A percentile compares a stretch with the other conserved stretches of the same genome.
phyloP scores from a whole-genome alignment of 2,113 vertebrate genomes.

The Gopherus flavomarginatus region DNA sequence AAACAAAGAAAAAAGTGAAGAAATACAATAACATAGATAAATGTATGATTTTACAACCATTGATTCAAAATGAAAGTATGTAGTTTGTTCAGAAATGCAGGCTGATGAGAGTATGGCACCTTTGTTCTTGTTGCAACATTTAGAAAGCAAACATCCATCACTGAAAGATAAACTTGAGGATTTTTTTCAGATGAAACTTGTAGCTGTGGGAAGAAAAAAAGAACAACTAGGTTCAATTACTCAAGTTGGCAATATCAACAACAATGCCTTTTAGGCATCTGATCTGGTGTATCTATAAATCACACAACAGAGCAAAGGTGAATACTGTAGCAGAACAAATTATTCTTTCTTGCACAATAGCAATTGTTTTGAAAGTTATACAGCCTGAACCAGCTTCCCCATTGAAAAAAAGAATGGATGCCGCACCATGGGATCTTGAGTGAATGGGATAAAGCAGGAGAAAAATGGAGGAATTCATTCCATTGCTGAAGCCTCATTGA shows the following conservation, averaged over 20 bases:
- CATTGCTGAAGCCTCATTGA: not conserved
- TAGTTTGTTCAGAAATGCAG: not conserved
- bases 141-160: not conserved
- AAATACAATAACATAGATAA: not conserved
- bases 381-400: not conserved
- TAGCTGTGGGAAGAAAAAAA: not conserved
- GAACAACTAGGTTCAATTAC: not conserved
- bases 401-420: not conserved
- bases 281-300: not conserved
- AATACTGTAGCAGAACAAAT: not conserved
- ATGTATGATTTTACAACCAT: not conserved
- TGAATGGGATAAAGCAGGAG: not conserved
- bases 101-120: not conserved
- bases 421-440: not conserved
- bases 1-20: not conserved
- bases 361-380: not conserved
- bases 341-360: not conserved
- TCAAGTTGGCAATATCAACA: not conserved
- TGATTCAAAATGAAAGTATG: not conserved
- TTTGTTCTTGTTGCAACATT: not conserved
- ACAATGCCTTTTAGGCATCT: not conserved
- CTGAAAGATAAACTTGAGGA: not conserved
- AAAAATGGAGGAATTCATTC: not conserved
- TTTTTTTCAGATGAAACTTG: not conserved
- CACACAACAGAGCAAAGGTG: not conserved